Evolutionary conservation across 2,797 vertebrate genomes (phyloP), one percentile per base, ranked within the genome.

Genomic region (Amphiprion clarkii): DNA sequence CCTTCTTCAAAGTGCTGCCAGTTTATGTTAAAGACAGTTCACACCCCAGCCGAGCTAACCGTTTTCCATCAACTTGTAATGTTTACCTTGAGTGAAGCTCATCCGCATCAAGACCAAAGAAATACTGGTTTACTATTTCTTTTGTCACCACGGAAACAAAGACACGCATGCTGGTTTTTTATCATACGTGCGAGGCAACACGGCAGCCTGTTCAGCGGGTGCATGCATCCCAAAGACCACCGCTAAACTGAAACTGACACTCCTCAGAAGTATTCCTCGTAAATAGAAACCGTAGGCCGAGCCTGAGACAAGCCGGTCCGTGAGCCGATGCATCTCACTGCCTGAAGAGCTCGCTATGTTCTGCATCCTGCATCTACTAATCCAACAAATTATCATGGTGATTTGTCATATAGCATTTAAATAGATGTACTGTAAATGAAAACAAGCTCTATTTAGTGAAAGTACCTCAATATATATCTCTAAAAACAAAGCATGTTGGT

Each of bases 61-160:
- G 29, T 69, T 13, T 3, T 33, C 44, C 14, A 4, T 44, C 56
- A 42, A 33, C 36, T 16, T 51, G 58, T 8, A 16, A 29, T n/a
- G 17, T 65, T 67, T 17, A 59, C 17, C 40, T 42, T 51, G n/a
- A 67, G 52, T 5, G 6, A 79, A 74, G 49, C 83, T 77, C 67
- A 74, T 84, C 19, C 53, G 93, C 67, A 74, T 84, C 19, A 55
- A 93, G 88, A 93, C 94, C 95, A 95, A 95, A 95, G 94, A 95
- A 76, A 83, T 68, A 79, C 74, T 76, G 79, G 78, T 66, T 63
- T 67, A 55, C 64, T 33, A 61, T 87, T 89, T 81, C 68, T 81
- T 87, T 79, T 3, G 31, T 86, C 49, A 40, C 13, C 1, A 7
- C 40, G 2, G 14, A 58, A 62, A 65, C 29, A 33, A 17, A 74